Conservation (phyloP, 2,113 vertebrate genomes). For the Acrocephalus arundinaceus region DNA sequence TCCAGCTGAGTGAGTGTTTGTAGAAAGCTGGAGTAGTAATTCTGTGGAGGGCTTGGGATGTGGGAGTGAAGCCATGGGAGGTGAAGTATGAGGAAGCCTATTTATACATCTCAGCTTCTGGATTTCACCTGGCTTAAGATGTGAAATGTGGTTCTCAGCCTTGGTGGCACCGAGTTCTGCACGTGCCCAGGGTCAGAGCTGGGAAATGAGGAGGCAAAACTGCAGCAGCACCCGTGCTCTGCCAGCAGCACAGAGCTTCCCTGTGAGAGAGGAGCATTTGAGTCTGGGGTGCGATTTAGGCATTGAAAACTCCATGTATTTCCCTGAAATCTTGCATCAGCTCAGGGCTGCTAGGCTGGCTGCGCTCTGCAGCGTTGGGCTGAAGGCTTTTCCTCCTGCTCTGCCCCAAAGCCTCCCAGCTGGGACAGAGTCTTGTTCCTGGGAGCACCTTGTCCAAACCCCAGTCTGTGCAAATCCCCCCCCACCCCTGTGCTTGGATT, state of each 20-base stretch:
- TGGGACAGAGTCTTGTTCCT: not conserved
- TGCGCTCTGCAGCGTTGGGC: rapidly evolving
- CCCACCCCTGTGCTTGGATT: rapidly evolving
- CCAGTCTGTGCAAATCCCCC: not conserved
- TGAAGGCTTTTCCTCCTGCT: not conserved
- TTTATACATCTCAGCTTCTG: not conserved
- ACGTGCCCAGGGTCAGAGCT: not conserved
- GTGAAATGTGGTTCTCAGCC: not conserved
- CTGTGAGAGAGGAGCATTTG: not conserved
- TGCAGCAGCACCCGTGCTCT: not conserved
- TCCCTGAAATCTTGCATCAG: not conserved
- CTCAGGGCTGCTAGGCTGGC: not conserved
- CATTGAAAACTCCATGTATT: not conserved
- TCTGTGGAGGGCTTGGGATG: not conserved
- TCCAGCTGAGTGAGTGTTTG: not conserved
- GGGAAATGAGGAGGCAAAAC: not conserved
- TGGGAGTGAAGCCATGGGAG: not conserved
- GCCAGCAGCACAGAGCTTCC: not conserved
- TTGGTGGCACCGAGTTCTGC: not conserved
- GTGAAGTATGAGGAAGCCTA: not conserved
- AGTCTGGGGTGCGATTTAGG: not conserved
- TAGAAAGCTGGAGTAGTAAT: not conserved
- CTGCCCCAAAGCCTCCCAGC: not conserved
- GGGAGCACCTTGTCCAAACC: not conserved
- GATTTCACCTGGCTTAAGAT: not conserved